phyloP scores from a whole-genome alignment of 2,113 vertebrate species.

The Deroptyus accipitrinus region DNA sequence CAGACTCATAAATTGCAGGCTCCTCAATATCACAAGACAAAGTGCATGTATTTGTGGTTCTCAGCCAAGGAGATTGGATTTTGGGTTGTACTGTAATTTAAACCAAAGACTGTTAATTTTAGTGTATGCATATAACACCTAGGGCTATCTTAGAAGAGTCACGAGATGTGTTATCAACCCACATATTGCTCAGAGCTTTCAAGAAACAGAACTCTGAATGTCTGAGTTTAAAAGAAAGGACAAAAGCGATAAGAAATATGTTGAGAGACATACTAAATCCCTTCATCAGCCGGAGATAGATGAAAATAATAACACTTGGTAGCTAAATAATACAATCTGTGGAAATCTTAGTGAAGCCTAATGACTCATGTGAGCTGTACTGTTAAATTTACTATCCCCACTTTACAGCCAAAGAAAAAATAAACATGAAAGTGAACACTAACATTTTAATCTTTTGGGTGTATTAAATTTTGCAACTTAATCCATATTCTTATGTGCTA shows the following conservation, averaged over 20 bases:
- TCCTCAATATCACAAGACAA: neutral
- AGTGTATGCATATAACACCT: neutral
- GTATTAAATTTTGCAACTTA: constrained; percentile 13
- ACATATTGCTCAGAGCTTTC: neutral
- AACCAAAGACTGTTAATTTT: neutral
- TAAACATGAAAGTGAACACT: neutral
- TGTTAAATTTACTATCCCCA: constrained; percentile 12
- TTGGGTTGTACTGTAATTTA: neutral
- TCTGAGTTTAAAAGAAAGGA: neutral
- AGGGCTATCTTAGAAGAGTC: neutral
- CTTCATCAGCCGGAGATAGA: neutral
- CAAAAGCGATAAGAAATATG: neutral
- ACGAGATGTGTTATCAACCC: neutral
- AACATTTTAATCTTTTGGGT: neutral
- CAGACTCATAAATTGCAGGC: neutral
- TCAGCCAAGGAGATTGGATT: neutral
- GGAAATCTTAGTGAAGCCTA: constrained; percentile 41
- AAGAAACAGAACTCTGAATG: neutral
- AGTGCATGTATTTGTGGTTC: neutral
- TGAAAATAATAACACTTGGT: neutral
- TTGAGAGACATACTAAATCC: constrained; percentile 21
- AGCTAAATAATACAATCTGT: constrained; percentile 10
- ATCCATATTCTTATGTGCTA: neutral
- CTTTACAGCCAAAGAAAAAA: constrained; percentile 21
- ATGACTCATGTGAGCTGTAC: constrained; percentile 10